Evolutionary conservation across 2,113 vertebrate genomes (phyloP), one percentile per base, ranked within the genome.

Genomic region (Nesospiza acunhae): DNA sequence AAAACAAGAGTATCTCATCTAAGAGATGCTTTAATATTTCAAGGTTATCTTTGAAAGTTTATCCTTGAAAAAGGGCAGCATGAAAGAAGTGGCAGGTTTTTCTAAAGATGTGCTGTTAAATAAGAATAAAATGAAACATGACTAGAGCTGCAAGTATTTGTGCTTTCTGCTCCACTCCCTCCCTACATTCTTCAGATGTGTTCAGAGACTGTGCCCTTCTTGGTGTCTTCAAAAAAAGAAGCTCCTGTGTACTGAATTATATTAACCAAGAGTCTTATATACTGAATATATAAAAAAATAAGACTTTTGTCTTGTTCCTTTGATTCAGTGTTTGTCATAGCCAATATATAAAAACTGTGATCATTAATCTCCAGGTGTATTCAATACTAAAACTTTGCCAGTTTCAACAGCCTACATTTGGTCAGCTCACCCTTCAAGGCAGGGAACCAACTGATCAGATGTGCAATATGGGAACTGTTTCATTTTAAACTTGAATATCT

Each of bases 131-230:
- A 70, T 13, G 28, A 81, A 88, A 89, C 39, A 67, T 55, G 19
- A 49, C 31, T 23, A 5, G 35, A 70, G 52, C 59, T 77, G 35
- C 26, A 67, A 67, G 37, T 17, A 41, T 42, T 92, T 75, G 93
- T 91, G 35, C 47, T 79, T 72, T 55, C 74, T 44, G 52, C 47
- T 91, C 52, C 21, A 8, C 41, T n/a, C 44, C 22, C 44, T 42
- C 44, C 22, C 41, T 39, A 3, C 0, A 0, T 19, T 70, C 30
- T 15, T 78, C 47, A 87, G 21, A 15, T n/a, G 30, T 5, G 31
- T 11, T 64, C 42, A 68, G 28, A 59, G 52, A 79, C 27, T 35
- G 28, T 41, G 67, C 35, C 50, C 21, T 10, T 39, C 56, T 46
- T 55, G n/a, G 21, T 31, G 58, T 68, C 63, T 44, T 76, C 31